Conservation (phyloP, 2,888 invertebrate genomes). For the Griposia aprilina region DNA sequence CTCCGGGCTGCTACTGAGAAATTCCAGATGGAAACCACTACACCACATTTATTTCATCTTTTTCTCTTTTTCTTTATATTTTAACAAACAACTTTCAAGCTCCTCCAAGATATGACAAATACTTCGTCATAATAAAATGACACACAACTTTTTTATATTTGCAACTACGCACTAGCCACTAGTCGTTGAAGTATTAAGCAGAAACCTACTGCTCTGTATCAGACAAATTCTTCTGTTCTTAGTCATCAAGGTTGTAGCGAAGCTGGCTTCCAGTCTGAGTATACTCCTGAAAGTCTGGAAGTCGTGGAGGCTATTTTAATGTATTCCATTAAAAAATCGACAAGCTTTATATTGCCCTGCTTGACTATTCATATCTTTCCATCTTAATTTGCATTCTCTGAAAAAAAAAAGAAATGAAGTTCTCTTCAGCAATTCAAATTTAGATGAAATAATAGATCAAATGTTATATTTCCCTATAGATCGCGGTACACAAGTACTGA, state of each 20-base stretch:
- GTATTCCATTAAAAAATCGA: too few relatives aligned
- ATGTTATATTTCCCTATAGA: background rate
- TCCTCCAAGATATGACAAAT: background rate
- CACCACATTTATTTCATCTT: background rate
- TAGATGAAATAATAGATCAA: background rate
- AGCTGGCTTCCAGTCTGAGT: background rate
- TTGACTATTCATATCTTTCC: background rate
- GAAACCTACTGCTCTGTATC: too few relatives aligned
- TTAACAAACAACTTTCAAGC: background rate
- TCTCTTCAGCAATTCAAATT: background rate
- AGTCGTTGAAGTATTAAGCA: background rate
- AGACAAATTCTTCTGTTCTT: background rate
- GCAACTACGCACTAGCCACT: background rate
- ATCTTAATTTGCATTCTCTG: background rate
- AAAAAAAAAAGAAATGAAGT: background rate
- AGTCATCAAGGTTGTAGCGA: background rate
- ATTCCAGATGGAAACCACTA: background rate
- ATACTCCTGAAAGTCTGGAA: too few relatives aligned
- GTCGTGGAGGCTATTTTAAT: background rate
- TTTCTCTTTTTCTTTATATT: too few relatives aligned
- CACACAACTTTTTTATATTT: background rate
- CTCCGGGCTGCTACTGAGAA: background rate
- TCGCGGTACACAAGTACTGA: background rate
- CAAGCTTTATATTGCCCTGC: background rate
- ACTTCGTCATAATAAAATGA: background rate